Evolutionary conservation across 2,113 vertebrate species (phyloP).

Genomic region (Gnathonemus longibarbis): DNA sequence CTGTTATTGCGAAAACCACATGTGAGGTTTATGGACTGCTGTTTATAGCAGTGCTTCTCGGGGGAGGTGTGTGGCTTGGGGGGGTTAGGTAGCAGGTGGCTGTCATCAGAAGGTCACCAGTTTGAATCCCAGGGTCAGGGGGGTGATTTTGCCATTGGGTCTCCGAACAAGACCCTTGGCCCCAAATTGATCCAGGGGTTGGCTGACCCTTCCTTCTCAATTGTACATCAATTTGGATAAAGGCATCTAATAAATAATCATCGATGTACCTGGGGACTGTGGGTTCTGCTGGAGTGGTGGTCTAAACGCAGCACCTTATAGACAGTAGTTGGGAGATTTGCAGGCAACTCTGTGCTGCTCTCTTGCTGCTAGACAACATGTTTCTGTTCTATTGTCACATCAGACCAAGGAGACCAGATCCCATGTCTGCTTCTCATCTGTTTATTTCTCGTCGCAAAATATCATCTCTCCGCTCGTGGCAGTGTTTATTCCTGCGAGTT

Average conservation of each 20-base stretch:
- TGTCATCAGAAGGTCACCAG: neutral
- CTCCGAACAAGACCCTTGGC: neutral
- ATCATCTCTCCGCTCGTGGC: neutral
- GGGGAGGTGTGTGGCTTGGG: neutral
- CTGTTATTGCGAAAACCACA: neutral
- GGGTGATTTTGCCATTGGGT: neutral
- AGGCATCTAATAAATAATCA: neutral
- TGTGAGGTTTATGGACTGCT: neutral
- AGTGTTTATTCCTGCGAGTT: neutral
- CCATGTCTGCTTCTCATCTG: neutral
- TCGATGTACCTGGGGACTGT: neutral
- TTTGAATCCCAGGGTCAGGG: neutral
- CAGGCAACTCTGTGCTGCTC: neutral
- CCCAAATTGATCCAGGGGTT: neutral
- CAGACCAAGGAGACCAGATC: neutral
- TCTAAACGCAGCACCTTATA: neutral
- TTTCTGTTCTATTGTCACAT: neutral
- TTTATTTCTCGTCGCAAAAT: neutral
- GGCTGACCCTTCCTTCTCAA: neutral
- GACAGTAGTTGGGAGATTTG: neutral
- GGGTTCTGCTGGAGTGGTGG: neutral
- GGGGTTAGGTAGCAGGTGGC: neutral
- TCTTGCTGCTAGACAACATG: neutral
- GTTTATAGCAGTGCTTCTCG: neutral
- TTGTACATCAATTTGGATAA: neutral